A percentile compares a stretch with the other conserved stretches of the same genome.
These are phyloP conservation scores for Tachysurus vachellii DNA, from an alignment of 2,113 vertebrate genomes.

Conservation along the genomic window DNA sequence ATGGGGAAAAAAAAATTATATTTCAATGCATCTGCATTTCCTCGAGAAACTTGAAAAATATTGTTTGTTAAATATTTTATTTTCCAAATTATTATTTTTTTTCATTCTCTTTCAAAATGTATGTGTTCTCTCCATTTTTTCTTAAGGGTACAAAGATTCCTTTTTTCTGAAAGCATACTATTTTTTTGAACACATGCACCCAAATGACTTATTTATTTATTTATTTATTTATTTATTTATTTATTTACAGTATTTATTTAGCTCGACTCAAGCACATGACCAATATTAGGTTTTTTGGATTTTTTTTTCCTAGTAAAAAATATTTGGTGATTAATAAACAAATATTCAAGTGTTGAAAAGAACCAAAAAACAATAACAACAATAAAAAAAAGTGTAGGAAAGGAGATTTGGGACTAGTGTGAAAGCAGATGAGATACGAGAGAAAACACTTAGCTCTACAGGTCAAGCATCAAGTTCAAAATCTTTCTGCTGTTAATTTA, in stretches of 20 bases:
- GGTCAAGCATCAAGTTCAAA: neutral
- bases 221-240: neutral
- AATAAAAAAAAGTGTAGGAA: neutral
- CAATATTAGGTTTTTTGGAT: neutral
- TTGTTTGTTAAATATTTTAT: too few relatives aligned
- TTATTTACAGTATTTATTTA: too few relatives aligned
- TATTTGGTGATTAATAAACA: too few relatives aligned
- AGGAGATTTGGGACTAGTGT: neutral
- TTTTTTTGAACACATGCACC: neutral
- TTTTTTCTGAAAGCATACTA: too few relatives aligned
- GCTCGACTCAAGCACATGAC: neutral
- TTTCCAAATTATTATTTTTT: too few relatives aligned
- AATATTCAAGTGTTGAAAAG: neutral
- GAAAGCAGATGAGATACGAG: conserved; percentile 1
- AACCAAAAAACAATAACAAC: neutral
- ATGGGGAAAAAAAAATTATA: too few relatives aligned
- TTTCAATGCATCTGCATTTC: too few relatives aligned
- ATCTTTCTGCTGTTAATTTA: neutral
- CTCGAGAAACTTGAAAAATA: too few relatives aligned
- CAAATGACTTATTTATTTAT: neutral
- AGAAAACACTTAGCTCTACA: neutral
- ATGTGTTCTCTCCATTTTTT: too few relatives aligned
- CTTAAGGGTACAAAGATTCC: too few relatives aligned
- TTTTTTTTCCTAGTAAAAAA: neutral
- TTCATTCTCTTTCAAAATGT: too few relatives aligned